Evolutionary conservation across 2,113 vertebrate species (phyloP).

Genomic region (Lophotis ruficrista): DNA sequence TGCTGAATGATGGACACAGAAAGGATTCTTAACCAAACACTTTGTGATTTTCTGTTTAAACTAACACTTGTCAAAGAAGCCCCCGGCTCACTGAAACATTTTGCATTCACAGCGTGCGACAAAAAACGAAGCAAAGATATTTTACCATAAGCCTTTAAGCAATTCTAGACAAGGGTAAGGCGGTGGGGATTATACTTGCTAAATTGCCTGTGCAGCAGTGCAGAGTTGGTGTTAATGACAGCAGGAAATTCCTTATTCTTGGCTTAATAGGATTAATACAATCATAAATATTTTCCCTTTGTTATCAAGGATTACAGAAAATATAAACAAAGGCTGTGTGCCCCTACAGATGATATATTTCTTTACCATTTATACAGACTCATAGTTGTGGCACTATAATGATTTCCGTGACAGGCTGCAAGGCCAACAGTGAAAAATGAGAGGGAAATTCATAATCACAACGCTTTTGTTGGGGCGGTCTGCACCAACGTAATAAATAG

Average conservation of each 20-base stretch:
- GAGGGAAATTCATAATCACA: background rate
- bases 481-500: background rate
- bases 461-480: fast-evolving
- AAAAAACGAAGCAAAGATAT: background rate
- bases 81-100: background rate
- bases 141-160: background rate
- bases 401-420: background rate
- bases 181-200: background rate
- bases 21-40: conserved; percentile 26
- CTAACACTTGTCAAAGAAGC: background rate
- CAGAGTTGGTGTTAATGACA: background rate
- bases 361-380: background rate
- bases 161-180: background rate
- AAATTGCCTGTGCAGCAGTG: background rate
- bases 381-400: background rate
- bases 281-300: background rate
- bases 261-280: background rate
- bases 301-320: background rate
- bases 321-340: background rate
- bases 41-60: background rate
- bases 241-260: background rate
- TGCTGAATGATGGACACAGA: conserved; percentile 38
- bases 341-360: background rate
- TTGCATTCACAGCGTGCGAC: background rate
- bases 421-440: background rate